Percentiles rank a stretch among this genome's conserved stretches.
Evolutionary conservation across 1,140 invertebrate genomes (phyloP).

Genomic region (Eueides isabella): DNA sequence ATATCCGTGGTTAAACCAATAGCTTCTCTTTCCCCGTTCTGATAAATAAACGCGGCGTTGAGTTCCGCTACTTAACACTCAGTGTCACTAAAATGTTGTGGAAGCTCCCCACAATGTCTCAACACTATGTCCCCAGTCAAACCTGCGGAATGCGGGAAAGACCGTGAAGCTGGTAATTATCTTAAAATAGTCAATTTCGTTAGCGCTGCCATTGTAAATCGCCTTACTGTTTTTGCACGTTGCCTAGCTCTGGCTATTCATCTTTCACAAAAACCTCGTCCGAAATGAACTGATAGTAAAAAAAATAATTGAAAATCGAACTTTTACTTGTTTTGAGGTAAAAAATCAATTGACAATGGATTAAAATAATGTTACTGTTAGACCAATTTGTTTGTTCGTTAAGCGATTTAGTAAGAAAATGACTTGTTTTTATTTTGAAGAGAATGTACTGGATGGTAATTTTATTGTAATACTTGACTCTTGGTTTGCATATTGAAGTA

Average conservation of each 20-base stretch:
- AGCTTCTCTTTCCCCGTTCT: no score
- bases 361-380: conserved; percentile 5
- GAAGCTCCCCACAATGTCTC: no score
- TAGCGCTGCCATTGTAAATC: not conserved
- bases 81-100: no score
- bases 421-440: not conserved
- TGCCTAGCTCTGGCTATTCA: not conserved
- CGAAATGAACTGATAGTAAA: not conserved
- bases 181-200: not conserved
- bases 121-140: no score
- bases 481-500: no score
- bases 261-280: not conserved
- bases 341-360: conserved; percentile 6
- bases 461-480: no score
- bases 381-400: not conserved
- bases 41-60: no score
- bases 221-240: not conserved
- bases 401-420: not conserved
- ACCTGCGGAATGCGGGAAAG: no score
- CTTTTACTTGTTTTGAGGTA: not conserved
- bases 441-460: not conserved
- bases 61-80: no score
- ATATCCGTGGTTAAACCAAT: no score
- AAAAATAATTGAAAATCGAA: conserved; percentile 2
- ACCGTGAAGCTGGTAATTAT: no score